These are phyloP conservation scores for Maniola jurtina DNA, from an alignment of 1,140 invertebrate genomes.

Conservation along the genomic window DNA sequence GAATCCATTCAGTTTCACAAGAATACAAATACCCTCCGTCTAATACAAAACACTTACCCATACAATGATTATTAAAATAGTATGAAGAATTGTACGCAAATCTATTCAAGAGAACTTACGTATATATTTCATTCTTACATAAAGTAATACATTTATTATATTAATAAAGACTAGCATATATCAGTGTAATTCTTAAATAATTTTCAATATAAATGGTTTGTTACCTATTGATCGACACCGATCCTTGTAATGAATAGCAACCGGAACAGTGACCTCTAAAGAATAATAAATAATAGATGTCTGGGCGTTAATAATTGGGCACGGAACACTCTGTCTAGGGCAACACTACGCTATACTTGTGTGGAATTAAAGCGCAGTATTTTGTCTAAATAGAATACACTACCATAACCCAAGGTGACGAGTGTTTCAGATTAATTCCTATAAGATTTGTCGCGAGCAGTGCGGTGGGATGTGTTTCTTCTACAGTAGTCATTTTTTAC, in stretches of 20 bases:
- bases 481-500: too few species aligned
- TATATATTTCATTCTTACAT: slow-evolving; percentile 60
- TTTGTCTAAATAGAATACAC: too few species aligned
- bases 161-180: slow-evolving; percentile 74
- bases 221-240: slow-evolving; percentile 43
- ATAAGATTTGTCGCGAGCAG: too few species aligned
- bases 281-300: background rate
- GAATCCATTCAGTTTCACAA: slow-evolving; percentile 23
- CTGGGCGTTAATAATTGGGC: too few species aligned
- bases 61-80: slow-evolving; percentile 59
- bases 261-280: background rate
- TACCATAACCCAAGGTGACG: too few species aligned
- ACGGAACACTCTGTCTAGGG: too few species aligned
- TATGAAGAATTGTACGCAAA: slow-evolving; percentile 56
- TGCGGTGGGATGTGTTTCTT: too few species aligned
- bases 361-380: too few species aligned
- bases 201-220: slow-evolving; percentile 55
- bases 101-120: slow-evolving; percentile 65
- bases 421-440: too few species aligned
- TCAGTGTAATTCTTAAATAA: slow-evolving; percentile 63
- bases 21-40: slow-evolving; percentile 33
- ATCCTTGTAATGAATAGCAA: slow-evolving; percentile 37
- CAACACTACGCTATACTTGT: too few species aligned
- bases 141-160: slow-evolving; percentile 61
- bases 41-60: slow-evolving; percentile 56